Evolutionary conservation across 2,113 vertebrate species (phyloP).

Genomic region (Pollimyrus isidori): DNA sequence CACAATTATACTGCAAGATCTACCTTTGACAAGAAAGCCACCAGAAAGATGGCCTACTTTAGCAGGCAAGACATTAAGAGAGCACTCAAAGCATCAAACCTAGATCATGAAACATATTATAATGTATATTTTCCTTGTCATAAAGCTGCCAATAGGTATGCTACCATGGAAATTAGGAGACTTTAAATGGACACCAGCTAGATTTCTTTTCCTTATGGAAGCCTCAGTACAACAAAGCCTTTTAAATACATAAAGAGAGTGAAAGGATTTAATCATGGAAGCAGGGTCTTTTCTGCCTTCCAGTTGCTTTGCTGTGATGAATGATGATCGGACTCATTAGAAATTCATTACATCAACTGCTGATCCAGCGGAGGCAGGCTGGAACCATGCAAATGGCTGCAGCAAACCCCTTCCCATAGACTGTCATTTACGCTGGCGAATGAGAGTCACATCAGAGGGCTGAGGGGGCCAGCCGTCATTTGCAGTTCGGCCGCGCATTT

Average conservation of each 20-base stretch:
- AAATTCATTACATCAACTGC: constrained; percentile 37
- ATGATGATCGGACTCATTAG: constrained; percentile 34
- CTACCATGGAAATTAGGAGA: background rate
- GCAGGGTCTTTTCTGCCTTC: background rate
- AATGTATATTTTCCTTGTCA: background rate
- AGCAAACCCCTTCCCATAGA: background rate
- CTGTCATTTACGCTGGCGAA: constrained; percentile 15
- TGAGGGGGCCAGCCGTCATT: constrained; percentile 41
- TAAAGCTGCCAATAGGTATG: background rate
- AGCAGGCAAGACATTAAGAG: background rate
- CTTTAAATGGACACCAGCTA: constrained; percentile 31
- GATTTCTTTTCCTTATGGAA: constrained; percentile 27
- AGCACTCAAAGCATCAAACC: background rate
- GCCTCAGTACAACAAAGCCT: constrained; percentile 21
- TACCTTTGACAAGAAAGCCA: background rate
- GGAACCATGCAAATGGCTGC: constrained; percentile 30
- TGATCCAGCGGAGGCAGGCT: constrained; percentile 28
- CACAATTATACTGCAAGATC: background rate
- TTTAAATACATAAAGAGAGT: constrained; percentile 29
- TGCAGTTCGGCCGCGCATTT: constrained; percentile 57
- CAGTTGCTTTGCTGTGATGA: constrained; percentile 27
- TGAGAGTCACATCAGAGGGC: constrained; percentile 39
- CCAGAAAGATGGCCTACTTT: background rate
- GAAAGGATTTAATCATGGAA: constrained; percentile 17
- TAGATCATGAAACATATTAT: background rate